Percentiles rank a stretch among this genome's conserved stretches.
Evolutionary conservation across 1,140 invertebrate species (phyloP).

Genomic region (Cyphomyrmex costatus): DNA sequence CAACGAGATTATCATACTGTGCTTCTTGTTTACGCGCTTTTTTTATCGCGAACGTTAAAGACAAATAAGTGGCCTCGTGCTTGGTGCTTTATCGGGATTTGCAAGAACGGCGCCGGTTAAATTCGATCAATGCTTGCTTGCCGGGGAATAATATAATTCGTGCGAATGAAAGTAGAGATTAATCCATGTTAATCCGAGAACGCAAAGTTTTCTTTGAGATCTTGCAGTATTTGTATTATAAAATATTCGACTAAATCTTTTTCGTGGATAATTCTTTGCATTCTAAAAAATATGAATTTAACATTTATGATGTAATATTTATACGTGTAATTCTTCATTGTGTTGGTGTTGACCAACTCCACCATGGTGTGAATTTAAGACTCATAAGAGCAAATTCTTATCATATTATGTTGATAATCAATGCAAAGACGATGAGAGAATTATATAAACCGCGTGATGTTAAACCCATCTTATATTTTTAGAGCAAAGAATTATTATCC

Average conservation of each 20-base stretch:
- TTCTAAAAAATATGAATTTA: too few relatives aligned
- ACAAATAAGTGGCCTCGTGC: conserved; percentile 29
- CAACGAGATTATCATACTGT: conserved; percentile 2
- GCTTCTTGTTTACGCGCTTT: conserved; percentile 41
- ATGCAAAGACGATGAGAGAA: too few relatives aligned
- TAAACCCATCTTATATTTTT: too few relatives aligned
- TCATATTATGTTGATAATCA: too few relatives aligned
- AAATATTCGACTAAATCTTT: not conserved
- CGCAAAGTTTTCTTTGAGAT: not conserved
- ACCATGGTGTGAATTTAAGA: too few relatives aligned
- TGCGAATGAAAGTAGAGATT: not conserved
- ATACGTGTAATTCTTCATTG: too few relatives aligned
- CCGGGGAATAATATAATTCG: conserved; percentile 7
- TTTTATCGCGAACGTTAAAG: conserved; percentile 28
- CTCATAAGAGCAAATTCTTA: too few relatives aligned
- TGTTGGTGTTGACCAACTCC: too few relatives aligned
- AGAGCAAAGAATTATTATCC: too few relatives aligned
- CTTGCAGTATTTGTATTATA: not conserved
- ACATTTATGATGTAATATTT: too few relatives aligned
- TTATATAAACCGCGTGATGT: too few relatives aligned
- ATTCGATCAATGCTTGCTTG: not conserved
- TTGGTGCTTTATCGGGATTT: conserved; percentile 31
- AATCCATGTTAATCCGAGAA: not conserved
- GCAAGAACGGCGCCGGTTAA: not conserved
- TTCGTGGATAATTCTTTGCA: not conserved